Base-by-base conservation (phyloP, 1,140 invertebrate genomes). In the Drosophila tropicalis region DNA sequence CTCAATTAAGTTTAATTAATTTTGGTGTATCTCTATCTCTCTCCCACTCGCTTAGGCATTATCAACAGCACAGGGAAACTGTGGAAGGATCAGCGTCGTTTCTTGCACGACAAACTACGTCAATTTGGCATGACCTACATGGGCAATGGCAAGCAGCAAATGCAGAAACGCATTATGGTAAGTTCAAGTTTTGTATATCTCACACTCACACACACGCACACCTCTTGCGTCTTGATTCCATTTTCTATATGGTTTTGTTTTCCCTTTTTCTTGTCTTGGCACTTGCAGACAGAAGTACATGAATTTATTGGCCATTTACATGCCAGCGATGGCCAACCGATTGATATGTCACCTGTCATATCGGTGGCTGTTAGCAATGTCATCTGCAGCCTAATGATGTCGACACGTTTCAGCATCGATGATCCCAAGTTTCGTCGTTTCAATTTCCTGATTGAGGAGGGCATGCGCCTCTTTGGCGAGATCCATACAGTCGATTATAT, bases 81-180 rank as follows among this genome's bases (percentile, higher is more conserved):
- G 79, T 99, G 98, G 98, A 97, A 97, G 91, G 96, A 97, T 75
- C 97, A 99, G 91, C 93, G 98, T 62, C 94, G 95, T 70, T 99
- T 99, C 93, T 93, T 99, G 12, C 97, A 99, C 80, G 95, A 97
- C 70, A 96, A 97, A 65, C 93, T 99, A 2, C 94, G 97, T 34
- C 95, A 96, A 78, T 98, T 99, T 76, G 98, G 98, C 10, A 97
- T 98, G 95, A 97, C 96, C 64, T 95, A 95, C 87, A 94, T 96
- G 92, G 96, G 95, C 34, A 94, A 94, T 54, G 96, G 96, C 32
- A 96, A 96, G 82, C 95, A 96, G 79, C 94, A 95, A 69, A 96
- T 98, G 95, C 97, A 98, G 92, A 94, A 94, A 15, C 95, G 96
- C 91, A 98, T 99, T 71, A 97, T 96, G 96, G 96, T 96, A 89